Base-by-base conservation (phyloP, 1,140 invertebrate species). In the Drosophila arawakana region DNA sequence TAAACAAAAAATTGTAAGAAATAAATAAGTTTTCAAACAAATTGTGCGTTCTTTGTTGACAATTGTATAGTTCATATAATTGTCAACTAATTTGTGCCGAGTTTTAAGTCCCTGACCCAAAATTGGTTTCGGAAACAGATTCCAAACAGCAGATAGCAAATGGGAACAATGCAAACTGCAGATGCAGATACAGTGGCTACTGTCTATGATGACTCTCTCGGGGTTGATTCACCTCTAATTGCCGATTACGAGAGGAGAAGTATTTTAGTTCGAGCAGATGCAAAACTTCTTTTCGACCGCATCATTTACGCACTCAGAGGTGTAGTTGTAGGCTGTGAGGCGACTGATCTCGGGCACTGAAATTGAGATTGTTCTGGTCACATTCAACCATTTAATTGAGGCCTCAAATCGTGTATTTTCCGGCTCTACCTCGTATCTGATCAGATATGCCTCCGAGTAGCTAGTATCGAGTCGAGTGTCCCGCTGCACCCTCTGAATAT, bases 201-300 rank as follows among this genome's bases (percentile, higher is more conserved):
- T 69, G 61, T 66, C 39, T 60, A 55, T 39, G 60, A 47, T 61
- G 34, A 41, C 21, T 37, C 46, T 39, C 43, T n/a, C 18, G 35
- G 61, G 58, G 73, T 47, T 63, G 54, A 68, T 62, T 43, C 15
- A 47, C 21, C 47, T 37, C 47, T 30, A 63, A 67, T 61, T 59
- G 18, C 18, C 18, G 18, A 21, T 21, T 21, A 2, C 18, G 35
- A 37, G 59, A 15, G 13, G 34, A 47, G 9, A n/a, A 52, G 2
- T n/a, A 34, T 37, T 30, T 62, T 15, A 39, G 21, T 39, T 25
- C 47, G 43, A 35, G 69, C 93, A 94, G 83, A 92, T 92, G 79
- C 94, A 95, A 85, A 93, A 95, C 73, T 94, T 94, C 73, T 94
- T 93, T 8, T 93, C 86, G 46, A 85, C 73, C 43, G 93, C 93